These are phyloP conservation scores for Microtus pennsylvanicus DNA, from an alignment of 2,113 vertebrate genomes.

Conservation along the genomic window DNA sequence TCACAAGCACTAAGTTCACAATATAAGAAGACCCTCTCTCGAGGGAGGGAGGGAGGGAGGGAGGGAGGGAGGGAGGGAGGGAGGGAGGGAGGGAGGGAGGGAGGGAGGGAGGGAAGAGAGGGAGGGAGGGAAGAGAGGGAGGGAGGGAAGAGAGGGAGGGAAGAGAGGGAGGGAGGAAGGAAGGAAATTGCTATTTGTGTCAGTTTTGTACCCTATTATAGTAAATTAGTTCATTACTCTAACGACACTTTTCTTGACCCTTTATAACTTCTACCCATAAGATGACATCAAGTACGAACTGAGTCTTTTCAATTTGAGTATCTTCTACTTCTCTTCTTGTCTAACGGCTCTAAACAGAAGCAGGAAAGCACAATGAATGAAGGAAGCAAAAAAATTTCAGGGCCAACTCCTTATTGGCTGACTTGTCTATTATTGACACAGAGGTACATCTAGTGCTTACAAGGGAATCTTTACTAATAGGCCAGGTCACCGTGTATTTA, in stretches of 20 bases:
- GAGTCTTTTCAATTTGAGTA: not conserved
- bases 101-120: not conserved
- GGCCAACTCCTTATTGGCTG: accelerated
- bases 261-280: not conserved
- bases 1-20: not conserved
- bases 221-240: not conserved
- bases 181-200: not conserved
- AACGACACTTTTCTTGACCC: not conserved
- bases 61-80: not conserved
- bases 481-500: not conserved
- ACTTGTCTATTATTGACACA: not conserved
- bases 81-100: too few relatives aligned
- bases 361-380: accelerated
- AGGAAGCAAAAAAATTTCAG: accelerated
- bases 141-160: too few relatives aligned
- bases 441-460: accelerated
- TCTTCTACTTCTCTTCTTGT: not conserved
- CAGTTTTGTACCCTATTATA: not conserved
- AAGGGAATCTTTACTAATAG: accelerated
- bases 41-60: not conserved
- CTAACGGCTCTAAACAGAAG: not conserved
- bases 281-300: not conserved
- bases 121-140: too few relatives aligned
- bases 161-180: not conserved
- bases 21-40: not conserved